These are phyloP conservation scores for Penaeus indicus DNA, from an alignment of 1,140 invertebrate species.

Conservation along the genomic window DNA sequence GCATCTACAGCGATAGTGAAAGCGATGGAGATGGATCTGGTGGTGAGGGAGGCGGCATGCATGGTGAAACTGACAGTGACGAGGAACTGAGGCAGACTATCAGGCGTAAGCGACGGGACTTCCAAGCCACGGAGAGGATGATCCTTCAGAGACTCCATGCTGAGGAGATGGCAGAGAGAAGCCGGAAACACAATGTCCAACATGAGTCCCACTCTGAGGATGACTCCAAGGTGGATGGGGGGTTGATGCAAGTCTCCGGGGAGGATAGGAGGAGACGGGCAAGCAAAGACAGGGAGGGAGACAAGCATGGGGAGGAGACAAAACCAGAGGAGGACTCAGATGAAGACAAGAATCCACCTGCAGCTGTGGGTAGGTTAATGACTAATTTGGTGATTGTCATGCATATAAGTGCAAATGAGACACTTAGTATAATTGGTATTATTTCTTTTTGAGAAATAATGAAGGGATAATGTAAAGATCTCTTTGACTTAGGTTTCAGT, in stretches of 20 bases:
- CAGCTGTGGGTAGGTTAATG: background rate
- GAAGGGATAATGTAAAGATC: too few relatives aligned
- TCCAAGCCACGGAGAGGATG: conserved; percentile 74
- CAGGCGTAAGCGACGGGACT: conserved; percentile 72
- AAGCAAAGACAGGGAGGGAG: conserved; percentile 32
- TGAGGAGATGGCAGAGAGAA: conserved; percentile 71
- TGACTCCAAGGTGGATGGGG: background rate
- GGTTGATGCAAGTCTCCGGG: background rate
- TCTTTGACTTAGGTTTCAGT: too few relatives aligned
- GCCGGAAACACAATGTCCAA: conserved; percentile 39
- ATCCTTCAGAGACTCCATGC: conserved; percentile 73
- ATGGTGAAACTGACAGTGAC: conserved; percentile 68
- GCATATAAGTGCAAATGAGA: background rate
- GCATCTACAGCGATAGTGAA: conserved; percentile 74
- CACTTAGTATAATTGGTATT: too few relatives aligned
- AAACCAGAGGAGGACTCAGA: background rate
- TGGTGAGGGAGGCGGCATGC: conserved; percentile 70
- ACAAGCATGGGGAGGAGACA: conserved; percentile 29
- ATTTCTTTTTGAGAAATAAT: too few relatives aligned
- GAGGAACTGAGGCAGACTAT: conserved; percentile 73
- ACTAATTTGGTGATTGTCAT: background rate
- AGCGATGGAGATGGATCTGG: conserved; percentile 70
- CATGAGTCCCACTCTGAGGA: conserved; percentile 46
- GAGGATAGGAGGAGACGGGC: conserved; percentile 23
- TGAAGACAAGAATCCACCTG: conserved; percentile 7